These are phyloP conservation scores for Aurelia sp. DNA, from an alignment of 30 jellyfish, hydroid and myxozoan species.

Conservation along the genomic window DNA sequence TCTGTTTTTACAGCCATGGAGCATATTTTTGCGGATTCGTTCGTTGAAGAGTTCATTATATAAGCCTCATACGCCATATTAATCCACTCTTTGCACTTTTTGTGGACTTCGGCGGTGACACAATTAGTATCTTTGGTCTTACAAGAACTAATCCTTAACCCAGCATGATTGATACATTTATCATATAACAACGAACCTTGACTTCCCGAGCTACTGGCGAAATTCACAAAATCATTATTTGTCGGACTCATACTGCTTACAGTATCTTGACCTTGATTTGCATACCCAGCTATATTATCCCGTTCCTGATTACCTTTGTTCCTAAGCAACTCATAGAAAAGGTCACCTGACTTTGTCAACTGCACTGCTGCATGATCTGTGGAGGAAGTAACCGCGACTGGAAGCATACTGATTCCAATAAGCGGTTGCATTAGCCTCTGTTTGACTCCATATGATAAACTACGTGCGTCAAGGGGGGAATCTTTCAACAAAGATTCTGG, in stretches of 20 bases:
- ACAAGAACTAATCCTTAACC: neutral
- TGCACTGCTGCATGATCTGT: slow-evolving; percentile 43
- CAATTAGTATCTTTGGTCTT: neutral
- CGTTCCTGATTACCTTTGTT: neutral
- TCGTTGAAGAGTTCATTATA: neutral
- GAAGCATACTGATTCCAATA: slow-evolving; percentile 32
- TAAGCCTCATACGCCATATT: slow-evolving; percentile 13
- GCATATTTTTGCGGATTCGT: slow-evolving; percentile 12
- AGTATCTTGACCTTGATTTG: neutral
- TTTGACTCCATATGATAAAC: slow-evolving; percentile 46
- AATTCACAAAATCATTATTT: neutral
- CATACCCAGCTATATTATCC: neutral
- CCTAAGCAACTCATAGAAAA: slow-evolving; percentile 43
- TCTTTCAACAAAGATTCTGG: slow-evolving; percentile 57
- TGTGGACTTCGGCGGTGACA: neutral
- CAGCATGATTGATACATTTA: neutral
- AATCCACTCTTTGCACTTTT: slow-evolving; percentile 15
- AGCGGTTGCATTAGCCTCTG: slow-evolving; percentile 72
- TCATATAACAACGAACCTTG: neutral
- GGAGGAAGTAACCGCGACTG: slow-evolving; percentile 12
- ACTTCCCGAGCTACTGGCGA: neutral
- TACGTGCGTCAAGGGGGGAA: slow-evolving; percentile 30
- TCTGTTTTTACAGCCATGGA: neutral
- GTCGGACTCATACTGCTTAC: neutral
- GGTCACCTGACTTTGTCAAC: slow-evolving; percentile 66